Conservation (phyloP, 2,113 vertebrate genomes). For the Glaucomys volans region DNA sequence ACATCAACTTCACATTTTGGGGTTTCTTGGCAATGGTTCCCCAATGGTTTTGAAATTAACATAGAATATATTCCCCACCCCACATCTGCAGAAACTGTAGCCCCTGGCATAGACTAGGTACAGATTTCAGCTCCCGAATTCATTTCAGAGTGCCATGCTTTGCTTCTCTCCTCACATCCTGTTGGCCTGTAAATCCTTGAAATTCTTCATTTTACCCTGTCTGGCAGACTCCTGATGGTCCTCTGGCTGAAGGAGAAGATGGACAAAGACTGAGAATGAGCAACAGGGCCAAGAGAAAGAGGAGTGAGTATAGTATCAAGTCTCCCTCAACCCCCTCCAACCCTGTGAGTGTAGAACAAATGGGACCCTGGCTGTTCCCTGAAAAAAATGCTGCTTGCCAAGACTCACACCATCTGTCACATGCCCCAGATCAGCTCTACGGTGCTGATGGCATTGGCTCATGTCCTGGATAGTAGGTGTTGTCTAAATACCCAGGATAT, state of each 20-base stretch:
- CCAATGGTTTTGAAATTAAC: neutral
- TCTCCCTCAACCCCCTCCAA: neutral
- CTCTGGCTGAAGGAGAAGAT: neutral
- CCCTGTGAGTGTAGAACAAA: neutral
- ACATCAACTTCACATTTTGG: neutral
- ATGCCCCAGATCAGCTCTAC: neutral
- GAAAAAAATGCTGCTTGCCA: neutral
- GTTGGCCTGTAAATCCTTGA: neutral
- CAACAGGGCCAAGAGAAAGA: neutral
- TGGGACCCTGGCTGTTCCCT: neutral
- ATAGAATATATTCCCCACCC: too few species aligned
- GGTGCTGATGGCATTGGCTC: neutral
- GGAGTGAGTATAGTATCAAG: neutral
- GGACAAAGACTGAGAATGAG: neutral
- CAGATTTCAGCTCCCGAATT: neutral
- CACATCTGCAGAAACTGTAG: neutral
- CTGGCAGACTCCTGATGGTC: neutral
- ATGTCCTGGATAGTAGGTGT: neutral
- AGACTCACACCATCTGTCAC: neutral
- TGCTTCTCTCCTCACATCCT: too few species aligned
- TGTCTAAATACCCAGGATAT: neutral
- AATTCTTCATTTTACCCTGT: too few species aligned
- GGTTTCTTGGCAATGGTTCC: too few species aligned
- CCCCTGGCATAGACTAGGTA: rapidly evolving
- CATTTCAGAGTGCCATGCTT: neutral